Evolutionary conservation across 2,113 vertebrate genomes (phyloP), one percentile per base, ranked within the genome.

Genomic region (Cairina moschata): DNA sequence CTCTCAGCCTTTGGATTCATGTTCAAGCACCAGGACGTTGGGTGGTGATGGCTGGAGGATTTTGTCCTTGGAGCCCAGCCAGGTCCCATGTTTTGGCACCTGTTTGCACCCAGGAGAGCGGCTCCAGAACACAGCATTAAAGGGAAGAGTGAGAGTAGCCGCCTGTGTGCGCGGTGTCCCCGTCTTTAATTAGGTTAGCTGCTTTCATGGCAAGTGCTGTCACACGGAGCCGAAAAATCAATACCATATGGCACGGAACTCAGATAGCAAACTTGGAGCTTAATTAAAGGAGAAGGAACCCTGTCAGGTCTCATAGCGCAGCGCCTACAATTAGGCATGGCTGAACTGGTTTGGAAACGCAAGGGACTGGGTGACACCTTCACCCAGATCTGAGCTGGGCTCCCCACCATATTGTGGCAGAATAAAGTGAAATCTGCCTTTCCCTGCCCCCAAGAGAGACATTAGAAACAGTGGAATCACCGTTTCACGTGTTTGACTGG

Each of bases 281-380:
- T 97, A 97, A 97, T 97, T 96, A 97, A 96, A 97, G 93, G 82
- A 94, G 96, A 97, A 96, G 81, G 71, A 88, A 80, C 93, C 96
- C 96, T 96, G 94, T 83, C 90, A 62, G 87, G 86, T 83, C 88
- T 95, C 93, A 29, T 58, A 95, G 80, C 63, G 29, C 23, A 77
- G 74, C 0, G 48, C 67, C 72, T 86, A 25, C 6, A 4, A 94
- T 95, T 97, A 97, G 91, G 81, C 93, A 97, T 91, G 95, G 95
- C 80, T 97, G 96, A 97, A 96, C 75, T 95, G 75, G 60, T 93
- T 91, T 88, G 81, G 93, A 93, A 85, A 95, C 0, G 38, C 60
- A 67, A 87, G 83, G 68, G 42, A 75, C 79, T 81, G 20, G 34
- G 62, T 69, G 72, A 74, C 58, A 83, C 75, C 78, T 87, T 89